These are phyloP conservation scores for Urophycis tenuis DNA, from an alignment of 2,797 vertebrate species.

Conservation along the genomic window DNA sequence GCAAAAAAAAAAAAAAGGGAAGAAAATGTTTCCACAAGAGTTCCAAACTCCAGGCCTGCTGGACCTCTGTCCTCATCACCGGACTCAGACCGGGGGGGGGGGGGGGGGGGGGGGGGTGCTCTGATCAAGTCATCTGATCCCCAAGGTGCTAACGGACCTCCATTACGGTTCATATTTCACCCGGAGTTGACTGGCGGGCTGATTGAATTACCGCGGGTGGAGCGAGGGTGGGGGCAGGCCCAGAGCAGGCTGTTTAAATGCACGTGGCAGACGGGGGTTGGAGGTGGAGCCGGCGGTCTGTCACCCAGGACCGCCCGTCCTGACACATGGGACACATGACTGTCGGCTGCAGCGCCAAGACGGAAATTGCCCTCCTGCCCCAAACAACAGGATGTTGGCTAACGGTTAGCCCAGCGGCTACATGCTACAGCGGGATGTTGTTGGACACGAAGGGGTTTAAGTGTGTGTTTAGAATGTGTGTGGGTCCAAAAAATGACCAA, in stretches of 20 bases:
- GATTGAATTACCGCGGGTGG: constrained; percentile 52
- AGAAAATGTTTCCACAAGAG: no score
- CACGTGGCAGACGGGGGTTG: constrained; percentile 10
- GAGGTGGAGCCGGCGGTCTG: not conserved
- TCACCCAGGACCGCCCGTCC: not conserved
- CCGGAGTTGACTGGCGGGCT: constrained; percentile 44
- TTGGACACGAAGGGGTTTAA: no score
- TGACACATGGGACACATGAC: not conserved
- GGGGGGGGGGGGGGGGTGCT: constrained; percentile 8
- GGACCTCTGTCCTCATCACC: not conserved
- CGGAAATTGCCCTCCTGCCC: not conserved
- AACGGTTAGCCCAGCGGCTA: no score
- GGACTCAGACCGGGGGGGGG: not conserved
- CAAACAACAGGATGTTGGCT: no score
- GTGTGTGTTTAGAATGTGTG: no score
- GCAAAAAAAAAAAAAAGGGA: no score
- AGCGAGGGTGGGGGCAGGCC: constrained; percentile 1
- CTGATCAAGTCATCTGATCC: constrained; percentile 43
- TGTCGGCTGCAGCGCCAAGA: no score
- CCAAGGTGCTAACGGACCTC: constrained; percentile 31
- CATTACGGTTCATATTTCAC: constrained; percentile 52
- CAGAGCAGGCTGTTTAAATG: constrained; percentile 35
- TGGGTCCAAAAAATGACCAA: no score
- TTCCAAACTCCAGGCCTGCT: no score
- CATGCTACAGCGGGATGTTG: no score